Conservation (phyloP, 2,113 vertebrate species). For the Donacobius atricapilla region DNA sequence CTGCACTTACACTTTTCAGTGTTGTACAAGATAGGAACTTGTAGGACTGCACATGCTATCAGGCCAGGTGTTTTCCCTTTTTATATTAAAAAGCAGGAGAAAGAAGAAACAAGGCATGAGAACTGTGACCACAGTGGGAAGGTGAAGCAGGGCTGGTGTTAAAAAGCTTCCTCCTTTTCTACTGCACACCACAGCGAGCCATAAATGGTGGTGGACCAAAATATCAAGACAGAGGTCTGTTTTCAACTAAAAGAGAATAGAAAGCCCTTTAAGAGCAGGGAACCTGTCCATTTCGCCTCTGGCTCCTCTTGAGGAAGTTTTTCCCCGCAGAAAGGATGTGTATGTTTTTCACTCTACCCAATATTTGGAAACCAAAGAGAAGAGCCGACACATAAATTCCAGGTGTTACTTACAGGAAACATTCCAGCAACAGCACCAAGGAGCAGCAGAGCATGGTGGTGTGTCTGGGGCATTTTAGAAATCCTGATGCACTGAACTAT, state of each 20-base stretch:
- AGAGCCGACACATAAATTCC: accelerated
- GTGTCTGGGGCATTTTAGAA: constrained; percentile 91
- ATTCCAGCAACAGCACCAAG: constrained; percentile 85
- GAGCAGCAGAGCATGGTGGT: constrained; percentile 93
- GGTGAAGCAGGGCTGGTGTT: not conserved
- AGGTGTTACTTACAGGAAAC: constrained; percentile 84
- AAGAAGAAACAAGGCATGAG: not conserved
- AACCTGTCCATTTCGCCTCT: not conserved
- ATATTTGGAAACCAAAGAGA: not conserved
- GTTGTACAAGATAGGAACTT: not conserved
- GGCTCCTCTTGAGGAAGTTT: not conserved
- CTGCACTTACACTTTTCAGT: not conserved
- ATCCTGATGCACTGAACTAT: constrained; percentile 91
- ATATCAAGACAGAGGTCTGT: not conserved
- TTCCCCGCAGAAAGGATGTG: not conserved
- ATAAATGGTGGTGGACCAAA: not conserved
- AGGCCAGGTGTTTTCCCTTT: not conserved
- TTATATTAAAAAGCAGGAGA: not conserved
- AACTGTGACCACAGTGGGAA: not conserved
- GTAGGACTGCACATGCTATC: not conserved
- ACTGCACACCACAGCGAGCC: accelerated
- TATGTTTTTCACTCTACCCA: not conserved
- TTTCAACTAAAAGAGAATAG: not conserved
- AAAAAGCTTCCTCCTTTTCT: not conserved
- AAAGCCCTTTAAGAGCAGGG: not conserved